A percentile compares a stretch with the other conserved stretches of the same genome.
Evolutionary conservation across 2,797 vertebrate species (phyloP).

Genomic region (Anolis apletophallus): DNA sequence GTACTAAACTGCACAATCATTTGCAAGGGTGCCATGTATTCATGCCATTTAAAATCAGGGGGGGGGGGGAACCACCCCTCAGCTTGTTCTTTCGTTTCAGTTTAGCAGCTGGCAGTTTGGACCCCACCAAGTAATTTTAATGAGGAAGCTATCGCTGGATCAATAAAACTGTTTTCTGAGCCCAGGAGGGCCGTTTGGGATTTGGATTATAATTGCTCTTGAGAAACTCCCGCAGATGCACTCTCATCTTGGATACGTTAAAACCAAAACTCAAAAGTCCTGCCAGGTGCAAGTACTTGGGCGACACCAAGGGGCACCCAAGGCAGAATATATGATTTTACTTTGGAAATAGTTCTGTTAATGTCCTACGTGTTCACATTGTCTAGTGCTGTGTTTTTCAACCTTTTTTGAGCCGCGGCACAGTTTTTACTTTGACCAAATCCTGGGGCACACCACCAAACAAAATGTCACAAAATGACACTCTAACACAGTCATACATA

Average conservation of each 20-base stretch:
- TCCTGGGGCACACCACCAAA: too few species aligned
- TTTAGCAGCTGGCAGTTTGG: not conserved
- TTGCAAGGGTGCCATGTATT: not conserved
- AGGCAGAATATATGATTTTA: not conserved
- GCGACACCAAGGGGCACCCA: not conserved
- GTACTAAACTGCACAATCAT: not conserved
- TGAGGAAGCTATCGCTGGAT: not conserved
- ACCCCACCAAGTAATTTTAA: not conserved
- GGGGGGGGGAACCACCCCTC: not conserved
- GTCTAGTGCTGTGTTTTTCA: too few species aligned
- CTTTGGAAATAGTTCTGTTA: not conserved
- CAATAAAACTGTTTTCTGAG: constrained; percentile 5
- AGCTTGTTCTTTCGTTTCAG: not conserved
- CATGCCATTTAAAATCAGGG: not conserved
- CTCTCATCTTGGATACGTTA: not conserved
- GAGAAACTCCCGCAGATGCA: not conserved
- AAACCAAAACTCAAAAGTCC: not conserved
- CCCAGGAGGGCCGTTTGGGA: not conserved
- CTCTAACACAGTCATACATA: too few species aligned
- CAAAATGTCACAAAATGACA: too few species aligned
- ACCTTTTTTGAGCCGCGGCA: too few species aligned
- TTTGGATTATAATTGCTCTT: not conserved
- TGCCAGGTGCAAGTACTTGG: not conserved
- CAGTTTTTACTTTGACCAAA: too few species aligned
- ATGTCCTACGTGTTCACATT: too few species aligned